A percentile compares a stretch with the other conserved stretches of the same genome.
Conservation (phyloP, 2,797 vertebrate genomes). For the Hydrolagus colliei region DNA sequence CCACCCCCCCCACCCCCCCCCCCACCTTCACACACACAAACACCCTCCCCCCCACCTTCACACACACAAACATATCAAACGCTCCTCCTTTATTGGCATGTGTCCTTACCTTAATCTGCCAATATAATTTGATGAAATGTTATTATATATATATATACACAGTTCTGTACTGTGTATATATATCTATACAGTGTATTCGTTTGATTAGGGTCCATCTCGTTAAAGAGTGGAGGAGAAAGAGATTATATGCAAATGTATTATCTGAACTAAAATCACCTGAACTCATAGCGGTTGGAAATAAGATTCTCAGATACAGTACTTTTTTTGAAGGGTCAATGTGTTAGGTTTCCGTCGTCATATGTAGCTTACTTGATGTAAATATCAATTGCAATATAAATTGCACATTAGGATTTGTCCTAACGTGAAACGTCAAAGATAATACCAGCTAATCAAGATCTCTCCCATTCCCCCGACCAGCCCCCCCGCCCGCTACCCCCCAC, state of each 20-base stretch:
- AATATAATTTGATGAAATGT: not conserved
- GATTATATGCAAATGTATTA: not conserved
- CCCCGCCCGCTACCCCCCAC: no score
- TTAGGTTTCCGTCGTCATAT: not conserved
- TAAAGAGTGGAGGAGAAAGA: not conserved
- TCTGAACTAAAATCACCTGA: not conserved
- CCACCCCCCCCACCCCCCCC: no score
- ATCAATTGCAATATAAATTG: not conserved
- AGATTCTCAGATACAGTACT: no score
- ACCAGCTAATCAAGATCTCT: not conserved
- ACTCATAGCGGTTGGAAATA: no score
- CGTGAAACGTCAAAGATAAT: not conserved
- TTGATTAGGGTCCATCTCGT: not conserved
- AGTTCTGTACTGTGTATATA: not conserved
- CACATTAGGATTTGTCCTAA: no score
- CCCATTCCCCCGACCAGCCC: no score
- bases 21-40: no score
- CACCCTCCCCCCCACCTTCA: no score
- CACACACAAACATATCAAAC: not conserved
- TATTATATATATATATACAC: not conserved
- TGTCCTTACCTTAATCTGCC: not conserved
- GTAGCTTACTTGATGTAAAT: not conserved
- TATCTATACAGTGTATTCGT: not conserved
- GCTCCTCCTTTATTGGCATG: not conserved
- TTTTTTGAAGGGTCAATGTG: not conserved